These are phyloP conservation scores for Dascillus cervinus DNA, from an alignment of 2,888 invertebrate genomes.

Conservation along the genomic window DNA sequence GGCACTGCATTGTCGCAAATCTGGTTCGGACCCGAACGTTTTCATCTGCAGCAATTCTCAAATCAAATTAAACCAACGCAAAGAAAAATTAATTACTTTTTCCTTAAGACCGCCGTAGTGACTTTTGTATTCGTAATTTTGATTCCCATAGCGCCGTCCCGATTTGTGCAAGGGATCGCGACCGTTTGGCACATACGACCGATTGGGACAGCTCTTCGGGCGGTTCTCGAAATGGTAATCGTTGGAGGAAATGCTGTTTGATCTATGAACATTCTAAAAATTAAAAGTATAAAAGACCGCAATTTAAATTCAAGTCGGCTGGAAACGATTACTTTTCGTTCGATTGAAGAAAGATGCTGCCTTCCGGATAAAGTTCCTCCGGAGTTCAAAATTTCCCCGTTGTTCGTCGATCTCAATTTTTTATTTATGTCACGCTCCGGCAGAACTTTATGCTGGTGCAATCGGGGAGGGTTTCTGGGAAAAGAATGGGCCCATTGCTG, in stretches of 20 bases:
- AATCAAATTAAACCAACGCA: too few relatives aligned
- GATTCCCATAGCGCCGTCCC: conserved; percentile 19
- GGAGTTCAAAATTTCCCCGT: conserved; percentile 73
- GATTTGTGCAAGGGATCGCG: conserved; percentile 8
- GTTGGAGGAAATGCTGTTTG: conserved; percentile 17
- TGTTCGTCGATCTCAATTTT: conserved; percentile 68
- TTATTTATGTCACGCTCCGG: conserved; percentile 57
- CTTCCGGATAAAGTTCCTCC: conserved; percentile 78
- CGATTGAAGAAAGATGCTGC: too few relatives aligned
- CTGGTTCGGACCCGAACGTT: conserved; percentile 68
- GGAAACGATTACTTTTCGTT: conserved; percentile 12
- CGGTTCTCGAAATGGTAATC: conserved; percentile 10
- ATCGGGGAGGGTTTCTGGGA: conserved; percentile 26
- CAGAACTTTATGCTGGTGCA: conserved; percentile 47
- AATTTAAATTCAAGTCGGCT: conserved; percentile 3
- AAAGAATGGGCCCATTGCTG: conserved; percentile 34
- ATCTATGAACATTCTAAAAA: conserved; percentile 16
- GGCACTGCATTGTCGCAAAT: conserved; percentile 43
- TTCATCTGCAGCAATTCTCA: conserved; percentile 42
- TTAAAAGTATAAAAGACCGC: too few relatives aligned
- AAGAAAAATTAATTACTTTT: too few relatives aligned
- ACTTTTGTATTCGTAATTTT: conserved; percentile 16
- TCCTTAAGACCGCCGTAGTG: too few relatives aligned
- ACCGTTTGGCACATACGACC: conserved; percentile 11
- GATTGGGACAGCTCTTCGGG: conserved; percentile 5